Evolutionary conservation across 2,797 vertebrate species (phyloP), one percentile per base, ranked within the genome.

Genomic region (Cottoperca gobio): DNA sequence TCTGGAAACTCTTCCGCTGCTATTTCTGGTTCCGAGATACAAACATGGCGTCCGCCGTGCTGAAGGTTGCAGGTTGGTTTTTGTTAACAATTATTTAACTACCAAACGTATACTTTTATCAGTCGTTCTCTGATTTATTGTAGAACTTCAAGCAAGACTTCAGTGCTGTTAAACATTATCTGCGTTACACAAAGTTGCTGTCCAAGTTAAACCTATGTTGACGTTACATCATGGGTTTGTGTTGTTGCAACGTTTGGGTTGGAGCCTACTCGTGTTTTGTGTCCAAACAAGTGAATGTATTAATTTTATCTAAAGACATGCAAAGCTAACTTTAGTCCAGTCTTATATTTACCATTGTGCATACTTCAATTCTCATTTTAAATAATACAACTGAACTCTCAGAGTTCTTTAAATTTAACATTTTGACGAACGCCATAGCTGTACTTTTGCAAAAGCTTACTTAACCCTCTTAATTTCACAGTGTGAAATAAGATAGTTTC

Each of bases 21-120:
- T 12, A 17, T 21, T 11, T 26, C 85, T 66, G 10, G 84, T 88
- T 94, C 90, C 91, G 81, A 33, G 26, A 49, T 13, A 52, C 35
- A 87, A 94, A 94, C 33, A 96, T 96, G 96, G 95, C 95, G 87
- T 93, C 94, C 42, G 39, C 79, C 11, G 17, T 84, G 66, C 53
- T 94, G 89, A 95, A 94, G 91, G 93, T 94, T 93, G 93, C 93
- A 92, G 94, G 95, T 96, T 78, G 57, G 90, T 89, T 68, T 70
- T 19, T 49, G 61, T 39, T 0, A 33, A 63, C 42, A 54, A 49
- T 39, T 16, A 9, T 69, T 7, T 8, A 42, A 26, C 9, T 11
- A 1, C 0, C 1, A 13, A 46, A n/a, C 6, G 0, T 3, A 3
- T 21, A 1, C 1, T 39, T 19, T 8, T 42, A 12, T 6, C 4